Evolutionary conservation across 2,888 invertebrate species (phyloP), one percentile per base, ranked within the genome.

Genomic region (Gastracanthus pulcherrimus): DNA sequence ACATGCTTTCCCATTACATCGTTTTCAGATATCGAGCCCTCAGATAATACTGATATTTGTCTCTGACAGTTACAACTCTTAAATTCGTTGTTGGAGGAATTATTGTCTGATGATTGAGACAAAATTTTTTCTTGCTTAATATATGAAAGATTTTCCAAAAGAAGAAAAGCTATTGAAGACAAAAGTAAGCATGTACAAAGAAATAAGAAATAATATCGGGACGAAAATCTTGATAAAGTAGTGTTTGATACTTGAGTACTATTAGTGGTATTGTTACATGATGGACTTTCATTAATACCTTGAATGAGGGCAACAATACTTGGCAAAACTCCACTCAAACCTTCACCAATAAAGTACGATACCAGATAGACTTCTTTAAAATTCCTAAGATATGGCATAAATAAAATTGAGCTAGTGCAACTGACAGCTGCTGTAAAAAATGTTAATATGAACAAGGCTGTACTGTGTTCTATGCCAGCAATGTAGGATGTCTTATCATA

Each of bases 401-500:
- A 98, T 13, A 97, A 92, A 79, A 98, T 96, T 0, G 97, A 96
- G 85, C 97, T 97, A 23, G 96, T 96, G 90, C 97, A 97, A 83
- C 97, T 97, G n/a, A 96, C 95, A 36, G 95, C 90, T 13, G 95
- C 94, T 81, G 95, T 93, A 87, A 94, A 94, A 89, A 95, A 95
- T 3, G 95, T 94, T 13, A 96, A 91, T 41, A 93, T 85, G 29
- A 96, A 93, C 82, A 96, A 92, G 0, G 93, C 92, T 3, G 94
- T 85, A 60, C 95, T 95, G 85, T 94, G 93, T 60, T 94, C 92
- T 1, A 87, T 75, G 0, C 92, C 93, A 9, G 89, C 92, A 16
- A 96, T 85, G 1, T 86, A 26, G 0, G 93, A 92, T 0, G 95
- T 96, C 67, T 91, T 86, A 38, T 94, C 90, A 88, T 95, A 93